Percentiles rank a stretch among this genome's conserved stretches.
phyloP scores from a whole-genome alignment of 1,140 invertebrate genomes.

The Leptopilina clavipes region DNA sequence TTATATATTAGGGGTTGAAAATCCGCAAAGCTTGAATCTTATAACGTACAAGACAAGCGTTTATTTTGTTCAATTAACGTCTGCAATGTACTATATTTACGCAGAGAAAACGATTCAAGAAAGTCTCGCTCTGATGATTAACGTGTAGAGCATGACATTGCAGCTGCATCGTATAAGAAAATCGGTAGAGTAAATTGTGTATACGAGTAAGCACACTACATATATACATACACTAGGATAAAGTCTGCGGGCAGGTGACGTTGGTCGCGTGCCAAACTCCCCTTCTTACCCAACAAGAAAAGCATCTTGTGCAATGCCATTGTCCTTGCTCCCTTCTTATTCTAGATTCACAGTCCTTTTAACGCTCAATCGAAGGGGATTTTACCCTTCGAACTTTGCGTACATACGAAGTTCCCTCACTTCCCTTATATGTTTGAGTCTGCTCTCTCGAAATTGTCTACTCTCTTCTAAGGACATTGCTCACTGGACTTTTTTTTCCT shows the following conservation, averaged over 20 bases:
- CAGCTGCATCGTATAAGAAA: slow-evolving; percentile 68
- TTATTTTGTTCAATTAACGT: too few species aligned
- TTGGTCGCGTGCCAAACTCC: slow-evolving; percentile 72
- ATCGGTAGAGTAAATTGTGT: slow-evolving; percentile 59
- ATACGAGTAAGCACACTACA: background rate
- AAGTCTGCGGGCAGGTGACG: slow-evolving; percentile 68
- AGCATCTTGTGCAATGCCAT: slow-evolving; percentile 71
- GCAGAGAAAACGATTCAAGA: slow-evolving; percentile 56
- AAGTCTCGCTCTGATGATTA: slow-evolving; percentile 65
- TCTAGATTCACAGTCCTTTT: slow-evolving; percentile 64
- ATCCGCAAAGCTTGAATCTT: slow-evolving; percentile 61
- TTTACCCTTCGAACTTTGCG: slow-evolving; percentile 46
- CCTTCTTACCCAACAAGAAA: slow-evolving; percentile 64
- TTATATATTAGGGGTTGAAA: slow-evolving; percentile 5
- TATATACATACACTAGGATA: background rate
- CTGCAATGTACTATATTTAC: too few species aligned
- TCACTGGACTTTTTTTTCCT: background rate
- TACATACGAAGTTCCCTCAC: background rate
- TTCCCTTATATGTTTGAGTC: background rate
- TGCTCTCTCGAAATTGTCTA: too few species aligned
- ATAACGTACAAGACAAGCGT: too few species aligned
- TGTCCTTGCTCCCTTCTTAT: slow-evolving; percentile 68
- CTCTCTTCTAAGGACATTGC: too few species aligned
- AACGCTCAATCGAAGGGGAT: slow-evolving; percentile 55
- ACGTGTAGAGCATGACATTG: slow-evolving; percentile 58